Evolutionary conservation across 1,140 invertebrate species (phyloP).

Genomic region (Lordiphosa clarofinis): DNA sequence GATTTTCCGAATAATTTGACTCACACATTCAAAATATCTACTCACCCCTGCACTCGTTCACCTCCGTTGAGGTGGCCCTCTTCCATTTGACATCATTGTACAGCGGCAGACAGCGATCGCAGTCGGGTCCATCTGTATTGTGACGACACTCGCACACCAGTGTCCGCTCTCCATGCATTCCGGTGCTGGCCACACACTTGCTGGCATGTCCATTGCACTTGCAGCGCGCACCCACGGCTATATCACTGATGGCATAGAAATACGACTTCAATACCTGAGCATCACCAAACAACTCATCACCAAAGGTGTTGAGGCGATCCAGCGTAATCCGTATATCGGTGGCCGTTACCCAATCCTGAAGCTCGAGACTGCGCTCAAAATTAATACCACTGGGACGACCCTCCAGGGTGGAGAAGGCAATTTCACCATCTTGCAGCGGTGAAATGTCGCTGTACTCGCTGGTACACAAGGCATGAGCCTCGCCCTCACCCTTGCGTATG

Average conservation of each 20-base stretch:
- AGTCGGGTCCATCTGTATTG: conserved; percentile 95
- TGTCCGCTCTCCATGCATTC: conserved; percentile 78
- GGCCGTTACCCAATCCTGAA: conserved; percentile 99
- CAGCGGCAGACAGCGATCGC: conserved; percentile 94
- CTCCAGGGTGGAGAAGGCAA: conserved; percentile 97
- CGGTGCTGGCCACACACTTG: conserved; percentile 88
- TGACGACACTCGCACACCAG: conserved; percentile 94
- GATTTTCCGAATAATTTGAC: no score
- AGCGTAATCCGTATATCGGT: conserved; percentile 94
- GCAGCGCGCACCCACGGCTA: conserved; percentile 97
- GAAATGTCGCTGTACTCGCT: conserved; percentile 99
- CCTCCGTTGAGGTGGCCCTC: conserved; percentile 90
- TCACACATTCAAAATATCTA: no score
- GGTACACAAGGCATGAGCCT: conserved; percentile 95
- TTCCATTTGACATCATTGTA: conserved; percentile 98
- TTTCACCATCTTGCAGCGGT: conserved; percentile 95
- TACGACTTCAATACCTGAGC: conserved; percentile 95
- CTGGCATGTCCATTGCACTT: conserved; percentile 99
- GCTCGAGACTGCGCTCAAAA: conserved; percentile 92
- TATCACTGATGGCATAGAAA: conserved; percentile 98
- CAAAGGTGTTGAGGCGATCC: conserved; percentile 97
- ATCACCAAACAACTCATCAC: conserved; percentile 98
- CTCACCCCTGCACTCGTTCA: conserved; percentile 92
- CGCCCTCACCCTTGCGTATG: conserved; percentile 86
- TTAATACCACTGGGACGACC: conserved; percentile 94